Conservation (phyloP, 2,113 vertebrate genomes). For the Leptobrachium leishanense region DNA sequence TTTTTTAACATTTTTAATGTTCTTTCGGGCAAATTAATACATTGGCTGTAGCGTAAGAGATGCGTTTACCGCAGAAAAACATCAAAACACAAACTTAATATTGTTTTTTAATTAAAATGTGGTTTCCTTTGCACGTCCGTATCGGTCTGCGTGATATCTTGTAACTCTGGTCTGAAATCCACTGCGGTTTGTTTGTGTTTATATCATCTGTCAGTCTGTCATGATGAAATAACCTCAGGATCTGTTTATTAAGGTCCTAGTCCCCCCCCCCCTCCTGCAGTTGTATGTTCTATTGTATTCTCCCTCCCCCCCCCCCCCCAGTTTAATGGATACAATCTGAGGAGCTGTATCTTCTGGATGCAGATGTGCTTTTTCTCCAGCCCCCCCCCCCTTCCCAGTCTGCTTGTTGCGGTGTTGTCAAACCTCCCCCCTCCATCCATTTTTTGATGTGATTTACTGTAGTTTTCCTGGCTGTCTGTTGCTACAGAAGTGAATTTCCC, state of each 20-base stretch:
- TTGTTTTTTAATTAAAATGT: too few relatives aligned
- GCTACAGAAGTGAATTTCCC: neutral
- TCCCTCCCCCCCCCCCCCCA: constrained; percentile 11
- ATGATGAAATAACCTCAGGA: neutral
- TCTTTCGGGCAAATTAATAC: too few relatives aligned
- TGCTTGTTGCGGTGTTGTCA: constrained; percentile 19
- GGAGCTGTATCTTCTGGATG: constrained; percentile 4
- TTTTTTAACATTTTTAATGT: too few relatives aligned
- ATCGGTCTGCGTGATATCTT: too few relatives aligned
- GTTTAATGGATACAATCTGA: constrained; percentile 36
- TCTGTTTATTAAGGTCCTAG: neutral
- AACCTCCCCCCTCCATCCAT: constrained; percentile 18
- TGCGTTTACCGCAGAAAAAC: too few relatives aligned
- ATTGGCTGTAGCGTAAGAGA: too few relatives aligned
- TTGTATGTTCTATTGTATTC: constrained; percentile 41
- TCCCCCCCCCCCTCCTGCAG: neutral
- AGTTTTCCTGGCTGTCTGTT: constrained; percentile 19
- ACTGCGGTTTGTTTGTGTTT: too few relatives aligned
- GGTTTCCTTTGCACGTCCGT: too few relatives aligned
- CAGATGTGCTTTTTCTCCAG: constrained; percentile 35
- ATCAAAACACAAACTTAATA: too few relatives aligned
- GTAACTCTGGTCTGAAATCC: too few relatives aligned
- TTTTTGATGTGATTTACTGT: constrained; percentile 43
- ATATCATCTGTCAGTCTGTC: too few relatives aligned
- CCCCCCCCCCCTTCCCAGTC: neutral